Percentiles rank a stretch among this genome's conserved stretches.
Conservation (phyloP, 1,140 invertebrate species). For the Caerostris extrusa region DNA sequence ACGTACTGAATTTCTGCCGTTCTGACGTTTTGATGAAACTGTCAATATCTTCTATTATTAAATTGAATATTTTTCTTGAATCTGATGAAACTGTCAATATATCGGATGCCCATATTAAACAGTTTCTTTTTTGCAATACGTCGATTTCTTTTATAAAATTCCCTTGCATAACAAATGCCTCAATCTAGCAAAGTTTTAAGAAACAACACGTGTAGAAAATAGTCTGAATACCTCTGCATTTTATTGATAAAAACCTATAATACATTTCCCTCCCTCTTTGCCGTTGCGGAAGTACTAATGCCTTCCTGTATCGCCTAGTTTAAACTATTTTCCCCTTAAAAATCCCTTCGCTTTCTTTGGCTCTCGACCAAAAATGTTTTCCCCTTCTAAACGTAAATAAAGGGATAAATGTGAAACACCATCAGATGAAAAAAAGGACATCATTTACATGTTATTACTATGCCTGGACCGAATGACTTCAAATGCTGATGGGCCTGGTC, state of each 20-base stretch:
- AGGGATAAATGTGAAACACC: neutral
- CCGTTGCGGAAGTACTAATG: neutral
- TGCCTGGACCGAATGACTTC: neutral
- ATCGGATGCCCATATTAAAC: too few species aligned
- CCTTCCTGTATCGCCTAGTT: neutral
- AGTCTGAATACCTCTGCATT: too few species aligned
- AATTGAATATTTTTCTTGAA: too few species aligned
- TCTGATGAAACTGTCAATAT: too few species aligned
- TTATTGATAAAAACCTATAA: neutral
- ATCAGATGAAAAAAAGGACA: neutral
- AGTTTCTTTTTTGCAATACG: too few species aligned
- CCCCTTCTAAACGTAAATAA: neutral
- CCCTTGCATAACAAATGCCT: too few species aligned
- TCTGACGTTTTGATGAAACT: too few species aligned
- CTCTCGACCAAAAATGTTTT: slow-evolving; percentile 3
- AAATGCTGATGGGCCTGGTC: slow-evolving; percentile 3
- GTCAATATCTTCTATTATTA: too few species aligned
- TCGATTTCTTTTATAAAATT: too few species aligned
- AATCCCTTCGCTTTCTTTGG: neutral
- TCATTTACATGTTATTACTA: slow-evolving; percentile 25
- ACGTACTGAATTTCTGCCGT: too few species aligned
- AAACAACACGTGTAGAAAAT: neutral
- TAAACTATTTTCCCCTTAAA: neutral
- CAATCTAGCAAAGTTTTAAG: neutral
- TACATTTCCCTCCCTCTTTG: neutral